Evolutionary conservation across 2,888 invertebrate species (phyloP).

Genomic region (Lymantria monacha): DNA sequence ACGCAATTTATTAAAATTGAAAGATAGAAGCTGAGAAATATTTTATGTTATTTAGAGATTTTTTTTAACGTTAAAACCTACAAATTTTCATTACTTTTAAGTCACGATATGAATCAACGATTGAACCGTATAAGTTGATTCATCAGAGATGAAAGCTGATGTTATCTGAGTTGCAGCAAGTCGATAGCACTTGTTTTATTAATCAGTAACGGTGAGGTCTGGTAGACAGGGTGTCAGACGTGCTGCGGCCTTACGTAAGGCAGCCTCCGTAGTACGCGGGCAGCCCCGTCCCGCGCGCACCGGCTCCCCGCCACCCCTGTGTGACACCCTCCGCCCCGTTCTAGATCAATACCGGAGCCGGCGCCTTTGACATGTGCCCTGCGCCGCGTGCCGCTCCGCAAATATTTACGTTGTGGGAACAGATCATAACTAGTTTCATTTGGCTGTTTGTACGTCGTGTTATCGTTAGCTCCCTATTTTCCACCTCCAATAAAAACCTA

Average conservation of each 20-base stretch:
- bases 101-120: constrained; percentile 1
- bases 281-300: constrained; percentile 21
- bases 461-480: constrained; percentile 16
- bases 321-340: constrained; percentile 40
- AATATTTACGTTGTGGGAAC: constrained; percentile 80
- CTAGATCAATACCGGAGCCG: constrained; percentile 80
- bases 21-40: no score
- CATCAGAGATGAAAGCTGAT: constrained; percentile 51
- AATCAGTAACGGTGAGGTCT: constrained; percentile 60
- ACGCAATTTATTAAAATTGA: no score
- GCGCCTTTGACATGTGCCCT: constrained; percentile 80
- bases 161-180: constrained; percentile 59
- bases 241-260: constrained; percentile 74
- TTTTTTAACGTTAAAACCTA: no score
- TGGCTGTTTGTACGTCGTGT: constrained; percentile 53
- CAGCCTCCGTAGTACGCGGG: constrained; percentile 61
- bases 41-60: no score
- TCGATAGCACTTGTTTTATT: constrained; percentile 71
- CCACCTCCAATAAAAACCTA: constrained; percentile 37
- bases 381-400: constrained; percentile 70
- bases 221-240: constrained; percentile 76
- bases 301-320: constrained; percentile 14
- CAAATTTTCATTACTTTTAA: neutral
- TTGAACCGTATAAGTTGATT: constrained; percentile 45
- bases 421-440: constrained; percentile 78